Evolutionary conservation across 2,888 invertebrate species (phyloP), one percentile per base, ranked within the genome.

Genomic region (Ecliptopera silaceata): DNA sequence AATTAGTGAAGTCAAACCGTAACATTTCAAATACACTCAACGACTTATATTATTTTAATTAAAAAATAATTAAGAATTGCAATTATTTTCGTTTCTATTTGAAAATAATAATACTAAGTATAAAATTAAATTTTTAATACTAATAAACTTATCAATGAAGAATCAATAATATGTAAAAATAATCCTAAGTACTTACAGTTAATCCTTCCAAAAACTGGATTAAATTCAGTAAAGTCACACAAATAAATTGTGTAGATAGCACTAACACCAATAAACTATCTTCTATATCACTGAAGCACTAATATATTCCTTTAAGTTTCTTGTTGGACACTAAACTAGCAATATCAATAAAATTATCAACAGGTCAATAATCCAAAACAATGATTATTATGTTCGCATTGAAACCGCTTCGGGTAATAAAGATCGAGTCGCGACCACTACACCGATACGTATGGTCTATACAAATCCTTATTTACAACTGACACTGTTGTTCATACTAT

Each of bases 391-490:
- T 70, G 69, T 77, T 74, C 70, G 68, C 67, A 73, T 71, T 62
- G 72, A 77, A 78, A 65, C 56, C 73, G 77, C 74, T 71, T 70
- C 65, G 70, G 73, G 69, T 75, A 74, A 77, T 77, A 76, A 78
- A 81, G 74, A 74, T 78, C 69, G 61, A 68, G 69, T 72, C 73
- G 80, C 81, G 79, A 75, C 75, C 84, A 86, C 86, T 78, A 82
- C 80, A 78, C 74, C 82, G 84, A 86, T 86, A 88, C 91, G 92
- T 92, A 86, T 86, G 81, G 84, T 79, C 90, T 86, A 89, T 86
- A 89, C 91, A 88, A 88, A 89, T 86, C 84, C 92, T 90, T 91
- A 90, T 88, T 91, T 90, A 91, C 90, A 86, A 92, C 92, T 92
- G 91, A 84, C 90, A 91, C 79, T 82, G 85, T 84, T 86, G 88